phyloP scores from a whole-genome alignment of 2,113 vertebrate genomes.

The Lagopus muta region DNA sequence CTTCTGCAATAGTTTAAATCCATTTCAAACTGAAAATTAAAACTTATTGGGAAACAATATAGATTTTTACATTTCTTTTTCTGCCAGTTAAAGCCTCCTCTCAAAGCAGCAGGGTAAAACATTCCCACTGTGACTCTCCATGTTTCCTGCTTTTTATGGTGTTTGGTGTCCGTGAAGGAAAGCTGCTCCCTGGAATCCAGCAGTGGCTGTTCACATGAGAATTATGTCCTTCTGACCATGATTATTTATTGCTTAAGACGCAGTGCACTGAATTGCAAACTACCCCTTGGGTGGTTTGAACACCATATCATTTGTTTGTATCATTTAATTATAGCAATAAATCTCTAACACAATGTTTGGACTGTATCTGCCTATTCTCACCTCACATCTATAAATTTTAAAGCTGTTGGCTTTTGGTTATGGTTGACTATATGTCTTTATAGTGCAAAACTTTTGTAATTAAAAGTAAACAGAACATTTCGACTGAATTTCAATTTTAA shows the following conservation, averaged over 20 bases:
- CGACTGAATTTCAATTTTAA: constrained; percentile 4
- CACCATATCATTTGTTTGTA: neutral
- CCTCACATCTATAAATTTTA: constrained; percentile 11
- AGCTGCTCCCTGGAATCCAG: neutral
- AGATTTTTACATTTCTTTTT: neutral
- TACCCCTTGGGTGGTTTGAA: neutral
- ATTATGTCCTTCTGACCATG: neutral
- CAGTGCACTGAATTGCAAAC: constrained; percentile 5
- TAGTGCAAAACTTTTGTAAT: neutral
- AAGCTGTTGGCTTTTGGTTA: neutral
- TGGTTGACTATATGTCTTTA: neutral
- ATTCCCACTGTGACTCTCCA: neutral
- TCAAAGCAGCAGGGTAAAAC: neutral
- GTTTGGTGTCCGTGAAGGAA: neutral
- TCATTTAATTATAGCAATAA: neutral
- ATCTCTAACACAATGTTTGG: neutral
- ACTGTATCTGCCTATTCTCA: neutral
- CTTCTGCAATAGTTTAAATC: neutral
- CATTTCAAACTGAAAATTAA: neutral
- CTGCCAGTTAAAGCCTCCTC: neutral
- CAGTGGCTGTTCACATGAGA: neutral
- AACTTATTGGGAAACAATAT: neutral
- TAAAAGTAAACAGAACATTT: neutral
- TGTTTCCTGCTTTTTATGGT: neutral
- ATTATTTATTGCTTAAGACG: constrained; percentile 40